A percentile compares a stretch with the other conserved stretches of the same genome.
phyloP scores from a whole-genome alignment of 2,797 vertebrate genomes.

The Rhinatrema bivittatum region DNA sequence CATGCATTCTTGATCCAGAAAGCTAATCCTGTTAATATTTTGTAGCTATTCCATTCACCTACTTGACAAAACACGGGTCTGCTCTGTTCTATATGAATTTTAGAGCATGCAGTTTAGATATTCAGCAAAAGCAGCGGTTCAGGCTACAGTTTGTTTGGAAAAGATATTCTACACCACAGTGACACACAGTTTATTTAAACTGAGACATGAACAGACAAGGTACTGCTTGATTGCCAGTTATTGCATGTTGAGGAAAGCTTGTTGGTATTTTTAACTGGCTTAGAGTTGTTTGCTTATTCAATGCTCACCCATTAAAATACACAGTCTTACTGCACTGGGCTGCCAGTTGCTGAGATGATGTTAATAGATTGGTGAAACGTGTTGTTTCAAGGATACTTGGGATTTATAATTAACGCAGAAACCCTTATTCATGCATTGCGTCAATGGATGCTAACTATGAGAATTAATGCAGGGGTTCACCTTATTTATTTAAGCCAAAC shows the following conservation, averaged over 20 bases:
- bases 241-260: neutral
- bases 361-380: neutral
- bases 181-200: neutral
- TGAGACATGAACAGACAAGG: neutral
- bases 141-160: conserved; percentile 3
- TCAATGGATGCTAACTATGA: neutral
- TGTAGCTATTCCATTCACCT: conserved; percentile 16
- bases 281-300: neutral
- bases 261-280: neutral
- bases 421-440: neutral
- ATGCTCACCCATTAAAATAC: neutral
- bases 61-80: accelerated
- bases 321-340: neutral
- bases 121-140: conserved; percentile 1
- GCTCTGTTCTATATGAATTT: neutral
- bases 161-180: neutral
- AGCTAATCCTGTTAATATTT: conserved; percentile 25
- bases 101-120: neutral
- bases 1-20: conserved; percentile 8
- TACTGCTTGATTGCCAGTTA: neutral
- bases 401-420: accelerated
- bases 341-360: neutral
- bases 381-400: neutral
- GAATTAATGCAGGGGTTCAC: neutral
- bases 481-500: neutral